phyloP scores from a whole-genome alignment of 35 echinoderm and acorn worm genomes.

The Amphiura filiformis region DNA sequence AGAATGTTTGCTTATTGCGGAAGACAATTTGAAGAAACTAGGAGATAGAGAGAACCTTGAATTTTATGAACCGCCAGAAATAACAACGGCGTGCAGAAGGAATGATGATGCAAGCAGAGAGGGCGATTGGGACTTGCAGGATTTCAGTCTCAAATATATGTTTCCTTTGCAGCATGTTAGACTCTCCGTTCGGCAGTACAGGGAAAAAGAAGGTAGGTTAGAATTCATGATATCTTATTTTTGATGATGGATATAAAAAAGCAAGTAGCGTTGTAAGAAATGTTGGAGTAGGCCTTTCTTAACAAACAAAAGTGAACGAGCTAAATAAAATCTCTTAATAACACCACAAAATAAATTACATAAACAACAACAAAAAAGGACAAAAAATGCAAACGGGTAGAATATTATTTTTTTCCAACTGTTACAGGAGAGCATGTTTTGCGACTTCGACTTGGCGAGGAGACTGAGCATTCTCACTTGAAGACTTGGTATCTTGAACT shows the following conservation, averaged over 20 bases:
- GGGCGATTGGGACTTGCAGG: conserved; percentile 27
- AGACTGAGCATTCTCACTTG: background rate
- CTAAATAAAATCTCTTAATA: no score
- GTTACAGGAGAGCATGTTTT: conserved; percentile 41
- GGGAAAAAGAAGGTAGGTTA: conserved; percentile 23
- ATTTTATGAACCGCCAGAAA: background rate
- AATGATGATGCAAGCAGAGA: background rate
- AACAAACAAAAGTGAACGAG: no score
- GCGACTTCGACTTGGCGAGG: conserved; percentile 27
- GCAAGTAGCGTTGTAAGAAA: no score
- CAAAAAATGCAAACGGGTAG: no score
- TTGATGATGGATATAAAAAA: no score
- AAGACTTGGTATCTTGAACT: conserved; percentile 78
- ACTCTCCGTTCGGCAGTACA: conserved; percentile 30
- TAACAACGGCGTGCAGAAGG: background rate
- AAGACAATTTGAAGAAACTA: conserved; percentile 15
- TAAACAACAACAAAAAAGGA: no score
- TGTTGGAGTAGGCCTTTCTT: no score
- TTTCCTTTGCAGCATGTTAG: conserved; percentile 26
- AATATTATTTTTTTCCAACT: no score
- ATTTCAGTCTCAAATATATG: background rate
- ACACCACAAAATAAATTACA: no score
- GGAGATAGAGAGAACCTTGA: background rate
- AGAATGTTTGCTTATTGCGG: conserved; percentile 47
- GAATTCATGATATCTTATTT: no score